Percentiles rank a stretch among this genome's conserved stretches.
Evolutionary conservation across 2,113 vertebrate genomes (phyloP).

Genomic region (Datnioides undecimradiatus): DNA sequence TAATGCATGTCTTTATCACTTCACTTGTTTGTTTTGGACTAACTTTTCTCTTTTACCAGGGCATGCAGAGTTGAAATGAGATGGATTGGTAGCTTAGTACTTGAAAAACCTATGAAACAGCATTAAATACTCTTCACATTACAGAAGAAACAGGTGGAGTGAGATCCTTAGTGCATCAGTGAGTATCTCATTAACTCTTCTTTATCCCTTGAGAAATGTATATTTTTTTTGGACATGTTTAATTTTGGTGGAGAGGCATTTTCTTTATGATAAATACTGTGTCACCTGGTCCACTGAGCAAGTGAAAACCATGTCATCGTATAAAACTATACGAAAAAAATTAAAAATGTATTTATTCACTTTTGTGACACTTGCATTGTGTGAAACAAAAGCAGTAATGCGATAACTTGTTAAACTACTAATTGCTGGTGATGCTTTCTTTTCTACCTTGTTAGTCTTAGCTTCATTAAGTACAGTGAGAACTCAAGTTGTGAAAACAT

Average conservation of each 20-base stretch:
- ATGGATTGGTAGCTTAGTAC: slow-evolving; percentile 82
- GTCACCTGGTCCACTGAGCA: slow-evolving; percentile 15
- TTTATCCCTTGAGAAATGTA: slow-evolving; percentile 16
- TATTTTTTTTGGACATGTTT: background rate
- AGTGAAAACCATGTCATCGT: slow-evolving; percentile 11
- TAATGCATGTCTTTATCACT: slow-evolving; percentile 5
- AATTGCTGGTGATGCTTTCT: background rate
- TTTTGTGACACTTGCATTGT: background rate
- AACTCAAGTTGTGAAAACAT: slow-evolving; percentile 18
- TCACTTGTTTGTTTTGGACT: slow-evolving; percentile 31
- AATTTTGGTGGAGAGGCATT: background rate
- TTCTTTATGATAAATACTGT: slow-evolving; percentile 9
- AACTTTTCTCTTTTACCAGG: slow-evolving; percentile 55
- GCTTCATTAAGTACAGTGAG: background rate
- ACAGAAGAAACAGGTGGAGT: slow-evolving; percentile 44
- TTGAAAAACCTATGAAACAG: slow-evolving; percentile 94
- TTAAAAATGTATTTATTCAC: background rate
- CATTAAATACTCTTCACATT: slow-evolving; percentile 81
- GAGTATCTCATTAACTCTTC: slow-evolving; percentile 75
- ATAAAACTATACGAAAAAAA: background rate
- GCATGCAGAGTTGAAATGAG: slow-evolving; percentile 70
- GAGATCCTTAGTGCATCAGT: slow-evolving; percentile 89
- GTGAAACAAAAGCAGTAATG: slow-evolving; percentile 21
- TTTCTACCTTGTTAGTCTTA: background rate
- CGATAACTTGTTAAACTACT: slow-evolving; percentile 1